Evolutionary conservation across 2,797 vertebrate species (phyloP), one percentile per base, ranked within the genome.

Genomic region (Sciurus carolinensis): DNA sequence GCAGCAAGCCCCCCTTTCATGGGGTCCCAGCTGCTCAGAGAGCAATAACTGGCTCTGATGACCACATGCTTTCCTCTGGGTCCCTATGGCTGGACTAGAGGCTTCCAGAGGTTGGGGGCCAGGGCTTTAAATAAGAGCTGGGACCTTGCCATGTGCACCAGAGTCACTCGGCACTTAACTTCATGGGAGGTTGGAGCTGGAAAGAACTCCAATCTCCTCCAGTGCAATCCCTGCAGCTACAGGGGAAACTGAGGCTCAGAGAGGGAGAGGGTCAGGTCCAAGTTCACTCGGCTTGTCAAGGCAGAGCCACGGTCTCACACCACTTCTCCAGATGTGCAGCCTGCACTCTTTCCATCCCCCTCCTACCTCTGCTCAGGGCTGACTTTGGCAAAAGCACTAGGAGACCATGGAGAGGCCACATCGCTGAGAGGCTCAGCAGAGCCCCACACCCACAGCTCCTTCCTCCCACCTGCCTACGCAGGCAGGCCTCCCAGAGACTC

Each of bases 61-160:
- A 64, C 36, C 44, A 76, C 14, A 10, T 17, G 13, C 24, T 36
- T 39, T 39, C 28, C 47, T 33, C 69, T 57, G n/a, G 1, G 17
- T 62, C 22, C 5, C 64, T 30, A 9, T 5, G 36, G 12, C 36
- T 95, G 39, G 28, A 76, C 8, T 30, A 76, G 71, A 86, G 24
- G 44, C 39, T 76, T 76, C 47, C 69, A 88, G 50, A 83, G 28
- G n/a, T 7, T 10, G 18, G 81, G 36, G 4, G 22, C 30, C 77
- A 28, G 24, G 14, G 18, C 76, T 92, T 75, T 83, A 42, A 77
- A 67, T 73, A 96, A 87, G 85, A 59, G 50, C 22, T 57, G 62
- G 57, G 54, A 39, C 36, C 28, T 76, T 4, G 0, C 20, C n/a
- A 36, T 52, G 73, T 4, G 7, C 69, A 50, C 12, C 82, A 26